Evolutionary conservation across 1,140 invertebrate species (phyloP), one percentile per base, ranked within the genome.

Genomic region (Megathymus violae): DNA sequence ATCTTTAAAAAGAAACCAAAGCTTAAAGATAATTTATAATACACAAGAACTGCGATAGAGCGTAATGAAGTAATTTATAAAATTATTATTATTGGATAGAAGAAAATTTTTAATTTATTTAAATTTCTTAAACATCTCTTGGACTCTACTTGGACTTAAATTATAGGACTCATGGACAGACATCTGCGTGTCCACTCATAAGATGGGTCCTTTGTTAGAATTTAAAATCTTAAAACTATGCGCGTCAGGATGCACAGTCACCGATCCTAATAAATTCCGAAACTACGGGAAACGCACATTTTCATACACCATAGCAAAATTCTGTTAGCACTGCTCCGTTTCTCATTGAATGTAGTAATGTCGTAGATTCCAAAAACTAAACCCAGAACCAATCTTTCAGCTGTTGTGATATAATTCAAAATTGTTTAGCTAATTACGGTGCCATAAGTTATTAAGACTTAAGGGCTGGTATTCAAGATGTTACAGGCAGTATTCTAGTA

Each of bases 391-490:
- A 54, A 65, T 73, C 72, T 65, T 65, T 85, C 78, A 31, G 4
- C 4, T 1, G 0, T 16, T 17, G 25, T 14, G 11, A 50, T 64
- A 78, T 41, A 74, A 71, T 27, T n/a, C 59, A 72, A 60, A 76
- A 59, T 60, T 59, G 44, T 10, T 44, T 73, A 58, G 22, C 47
- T 71, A 76, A 79, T 79, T 69, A 78, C 16, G 19, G 59, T 64
- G 44, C 76, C 71, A 75, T 88, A 77, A 78, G 83, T 76, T 77
- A 83, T 88, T 84, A 84, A 80, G 77, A 63, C 70, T 80, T 80
- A 82, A 69, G 85, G 83, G 86, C 84, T 87, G 80, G 60, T 82
- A 69, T 80, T 79, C 82, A 89, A 91, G 86, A 91, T 88, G 86
- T 87, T 89, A 79, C 78, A 80, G 48, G 59, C 64, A 60, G 50